A percentile compares a stretch with the other conserved stretches of the same genome.
phyloP scores from a whole-genome alignment of 2,888 invertebrate genomes.

The Eupithecia subfuscata region DNA sequence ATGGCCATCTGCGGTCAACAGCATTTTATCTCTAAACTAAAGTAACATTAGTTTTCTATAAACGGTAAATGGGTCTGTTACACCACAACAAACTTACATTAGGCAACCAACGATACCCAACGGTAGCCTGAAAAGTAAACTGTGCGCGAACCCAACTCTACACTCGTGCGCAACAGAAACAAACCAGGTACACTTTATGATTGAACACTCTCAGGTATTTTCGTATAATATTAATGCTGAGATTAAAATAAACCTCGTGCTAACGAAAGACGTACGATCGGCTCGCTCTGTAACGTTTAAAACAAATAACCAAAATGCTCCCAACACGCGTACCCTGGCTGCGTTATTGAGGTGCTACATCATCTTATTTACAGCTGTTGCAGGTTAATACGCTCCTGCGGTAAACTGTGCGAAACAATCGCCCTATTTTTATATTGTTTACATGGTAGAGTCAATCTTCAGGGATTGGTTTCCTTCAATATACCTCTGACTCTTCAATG shows the following conservation, averaged over 20 bases:
- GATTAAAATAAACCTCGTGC: slow-evolving; percentile 73
- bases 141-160: slow-evolving; percentile 59
- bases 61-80: slow-evolving; percentile 48
- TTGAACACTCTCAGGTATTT: slow-evolving; percentile 80
- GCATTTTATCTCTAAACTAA: too few species aligned
- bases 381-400: slow-evolving; percentile 72
- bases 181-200: slow-evolving; percentile 82
- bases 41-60: neutral
- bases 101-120: slow-evolving; percentile 56
- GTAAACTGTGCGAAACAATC: slow-evolving; percentile 73
- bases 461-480: slow-evolving; percentile 7
- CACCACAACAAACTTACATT: slow-evolving; percentile 47
- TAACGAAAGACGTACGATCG: slow-evolving; percentile 75
- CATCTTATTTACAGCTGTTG: slow-evolving; percentile 78
- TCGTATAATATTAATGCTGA: slow-evolving; percentile 75
- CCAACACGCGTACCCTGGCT: slow-evolving; percentile 69
- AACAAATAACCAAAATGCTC: slow-evolving; percentile 79
- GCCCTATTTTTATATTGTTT: slow-evolving; percentile 68
- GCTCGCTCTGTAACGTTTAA: slow-evolving; percentile 64
- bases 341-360: slow-evolving; percentile 79
- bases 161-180: slow-evolving; percentile 75
- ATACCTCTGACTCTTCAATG: neutral
- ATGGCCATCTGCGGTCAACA: too few species aligned
- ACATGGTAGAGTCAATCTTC: slow-evolving; percentile 55
- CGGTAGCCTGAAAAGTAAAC: slow-evolving; percentile 65